phyloP scores from a whole-genome alignment of 2,888 invertebrate genomes.

The Chrysolina oricalcia region DNA sequence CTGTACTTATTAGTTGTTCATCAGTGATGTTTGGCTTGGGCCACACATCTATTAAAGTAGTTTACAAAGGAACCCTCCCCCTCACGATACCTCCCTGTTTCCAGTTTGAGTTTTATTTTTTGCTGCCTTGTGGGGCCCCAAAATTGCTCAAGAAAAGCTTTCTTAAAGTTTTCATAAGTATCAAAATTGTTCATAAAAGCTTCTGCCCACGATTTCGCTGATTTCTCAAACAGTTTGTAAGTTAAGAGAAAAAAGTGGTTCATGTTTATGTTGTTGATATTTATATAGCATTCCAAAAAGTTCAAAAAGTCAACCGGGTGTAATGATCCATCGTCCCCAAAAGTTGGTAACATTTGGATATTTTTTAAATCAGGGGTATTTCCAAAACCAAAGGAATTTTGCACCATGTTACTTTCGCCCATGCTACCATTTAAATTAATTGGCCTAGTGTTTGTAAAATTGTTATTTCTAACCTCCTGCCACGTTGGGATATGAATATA shows the following conservation, averaged over 20 bases:
- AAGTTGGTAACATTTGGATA: neutral
- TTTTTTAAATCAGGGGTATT: neutral
- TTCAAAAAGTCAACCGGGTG: neutral
- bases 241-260: too few species aligned
- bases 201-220: neutral
- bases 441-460: too few species aligned
- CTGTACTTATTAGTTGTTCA: too few species aligned
- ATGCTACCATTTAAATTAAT: too few species aligned
- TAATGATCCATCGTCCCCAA: neutral
- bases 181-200: neutral
- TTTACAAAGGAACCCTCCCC: neutral
- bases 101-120: neutral
- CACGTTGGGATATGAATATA: neutral
- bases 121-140: neutral
- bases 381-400: neutral
- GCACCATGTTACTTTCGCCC: neutral
- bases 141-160: conserved; percentile 4
- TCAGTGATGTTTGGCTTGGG: neutral
- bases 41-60: neutral
- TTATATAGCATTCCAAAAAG: neutral
- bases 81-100: neutral
- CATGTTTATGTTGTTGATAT: too few species aligned
- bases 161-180: neutral
- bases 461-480: neutral
- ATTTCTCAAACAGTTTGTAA: neutral